Base-by-base conservation (phyloP, 37 sponge, comb jelly and placozoan species). In the Theonella swinhoei region DNA sequence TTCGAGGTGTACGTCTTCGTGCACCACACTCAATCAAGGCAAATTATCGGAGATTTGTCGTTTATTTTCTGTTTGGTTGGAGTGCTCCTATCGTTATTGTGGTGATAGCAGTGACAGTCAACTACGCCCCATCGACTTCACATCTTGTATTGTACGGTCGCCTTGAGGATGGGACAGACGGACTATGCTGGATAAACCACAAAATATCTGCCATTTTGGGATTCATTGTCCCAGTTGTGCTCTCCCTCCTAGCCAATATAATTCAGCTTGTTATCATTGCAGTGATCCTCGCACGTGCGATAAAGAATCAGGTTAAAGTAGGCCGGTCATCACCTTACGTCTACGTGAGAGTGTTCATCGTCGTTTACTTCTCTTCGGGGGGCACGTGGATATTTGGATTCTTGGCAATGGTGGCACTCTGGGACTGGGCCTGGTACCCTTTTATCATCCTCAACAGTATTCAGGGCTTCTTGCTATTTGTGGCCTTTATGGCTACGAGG, bases 371-470 rank as follows among this genome's bases (percentile, higher is more conserved):
- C n/a, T n/a, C n/a, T n/a, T n/a, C 81, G 8, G 90, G 90, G 9
- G 24, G 79, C 35, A 84, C 85, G 34, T 89, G 90, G 90, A 4
- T 84, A 36, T 89, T 89, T 80, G 90, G 90, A 17, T 80, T 84
- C 47, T 4, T 84, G 0, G 86, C 90, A 22, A 62, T 89, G 23
- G 20, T 80, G 0, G 61, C 62, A 31, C 43, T 42, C 33, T 64
- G 39, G 8, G 64, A 29, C 35, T 85, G 86, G 86, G 72, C 81
- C 4, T 85, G 87, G 87, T 90, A 90, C 64, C 37, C 68, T 28
- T 90, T 90, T 71, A 80, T 90, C 33, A 72, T 85, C 42, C 64
- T 89, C 70, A 89, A 80, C 76, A 80, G 74, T 68, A 80, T 80
- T 32, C 90, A 84, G 30, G 90, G 85, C 24, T 36, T 89, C 54